A percentile compares a stretch with the other conserved stretches of the same genome.
Conservation (phyloP, 2,888 invertebrate species). For the Drosophila stalkeri region DNA sequence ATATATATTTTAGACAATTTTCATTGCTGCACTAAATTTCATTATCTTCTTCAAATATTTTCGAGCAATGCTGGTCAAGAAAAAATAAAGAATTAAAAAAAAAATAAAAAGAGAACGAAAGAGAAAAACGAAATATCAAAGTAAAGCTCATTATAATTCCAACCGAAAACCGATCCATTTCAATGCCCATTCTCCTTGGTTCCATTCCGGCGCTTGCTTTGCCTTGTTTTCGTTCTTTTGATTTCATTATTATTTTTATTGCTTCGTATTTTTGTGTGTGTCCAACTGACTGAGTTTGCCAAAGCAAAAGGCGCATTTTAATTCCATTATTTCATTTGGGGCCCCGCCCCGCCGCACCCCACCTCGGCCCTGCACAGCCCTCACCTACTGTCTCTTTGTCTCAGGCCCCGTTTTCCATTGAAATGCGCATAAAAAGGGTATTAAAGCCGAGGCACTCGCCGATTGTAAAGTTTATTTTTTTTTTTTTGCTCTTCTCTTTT, state of each 20-base stretch:
- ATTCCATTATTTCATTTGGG: constrained; percentile 69
- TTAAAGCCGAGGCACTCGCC: constrained; percentile 53
- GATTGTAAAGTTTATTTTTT: constrained; percentile 45
- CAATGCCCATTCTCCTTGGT: constrained; percentile 41
- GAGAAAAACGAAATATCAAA: constrained; percentile 25
- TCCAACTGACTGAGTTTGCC: constrained; percentile 72
- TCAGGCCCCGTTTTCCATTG: constrained; percentile 44
- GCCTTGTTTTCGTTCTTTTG: constrained; percentile 64
- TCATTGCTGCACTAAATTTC: constrained; percentile 32
- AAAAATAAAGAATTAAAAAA: neutral
- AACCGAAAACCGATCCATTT: constrained; percentile 52
- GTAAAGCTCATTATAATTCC: constrained; percentile 72
- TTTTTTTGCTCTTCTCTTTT: neutral
- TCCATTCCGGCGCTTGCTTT: constrained; percentile 28
- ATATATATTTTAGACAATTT: constrained; percentile 9
- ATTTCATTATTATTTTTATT: constrained; percentile 77
- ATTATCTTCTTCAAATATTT: constrained; percentile 23
- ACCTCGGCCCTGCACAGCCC: neutral
- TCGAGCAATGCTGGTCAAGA: neutral
- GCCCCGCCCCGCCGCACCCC: constrained; percentile 14
- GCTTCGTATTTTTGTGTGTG: constrained; percentile 62
- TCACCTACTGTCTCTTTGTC: constrained; percentile 8
- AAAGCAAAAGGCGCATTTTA: constrained; percentile 71
- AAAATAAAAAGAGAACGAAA: constrained; percentile 1
- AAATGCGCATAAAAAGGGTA: constrained; percentile 73